Evolutionary conservation across 2,113 vertebrate species (phyloP).

Genomic region (Ovis canadensis): DNA sequence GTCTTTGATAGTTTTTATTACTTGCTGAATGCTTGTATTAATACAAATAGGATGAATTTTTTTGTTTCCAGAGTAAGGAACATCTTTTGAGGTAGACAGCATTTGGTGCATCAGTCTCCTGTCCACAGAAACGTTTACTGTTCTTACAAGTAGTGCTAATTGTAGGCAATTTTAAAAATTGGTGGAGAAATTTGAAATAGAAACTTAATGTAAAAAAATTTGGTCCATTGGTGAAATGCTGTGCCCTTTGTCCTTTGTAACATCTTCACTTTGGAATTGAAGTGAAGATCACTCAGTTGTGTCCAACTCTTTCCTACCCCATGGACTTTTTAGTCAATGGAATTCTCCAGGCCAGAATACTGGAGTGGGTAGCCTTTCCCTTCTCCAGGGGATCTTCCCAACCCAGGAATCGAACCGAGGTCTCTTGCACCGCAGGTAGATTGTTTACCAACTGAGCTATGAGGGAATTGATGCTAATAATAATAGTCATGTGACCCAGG

Average conservation of each 20-base stretch:
- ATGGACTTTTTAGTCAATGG: background rate
- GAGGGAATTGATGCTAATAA: background rate
- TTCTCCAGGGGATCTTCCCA: background rate
- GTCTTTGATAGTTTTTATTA: background rate
- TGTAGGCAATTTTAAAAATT: background rate
- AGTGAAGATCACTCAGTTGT: background rate
- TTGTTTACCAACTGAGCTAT: background rate
- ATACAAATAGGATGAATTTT: background rate
- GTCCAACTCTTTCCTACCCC: background rate
- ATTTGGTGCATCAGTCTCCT: background rate
- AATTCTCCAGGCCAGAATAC: background rate
- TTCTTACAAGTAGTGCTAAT: background rate
- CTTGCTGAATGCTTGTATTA: background rate
- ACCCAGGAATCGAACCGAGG: background rate
- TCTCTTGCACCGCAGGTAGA: background rate
- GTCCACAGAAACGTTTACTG: background rate
- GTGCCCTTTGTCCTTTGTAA: background rate
- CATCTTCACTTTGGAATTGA: background rate
- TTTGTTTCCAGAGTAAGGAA: background rate
- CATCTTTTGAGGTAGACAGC: background rate
- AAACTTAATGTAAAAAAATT: background rate
- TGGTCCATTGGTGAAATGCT: background rate
- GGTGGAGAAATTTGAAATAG: background rate
- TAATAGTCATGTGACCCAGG: background rate
- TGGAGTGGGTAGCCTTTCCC: background rate